These are phyloP conservation scores for Fistularia tabacaria DNA, from an alignment of 2,797 vertebrate genomes.

Conservation along the genomic window DNA sequence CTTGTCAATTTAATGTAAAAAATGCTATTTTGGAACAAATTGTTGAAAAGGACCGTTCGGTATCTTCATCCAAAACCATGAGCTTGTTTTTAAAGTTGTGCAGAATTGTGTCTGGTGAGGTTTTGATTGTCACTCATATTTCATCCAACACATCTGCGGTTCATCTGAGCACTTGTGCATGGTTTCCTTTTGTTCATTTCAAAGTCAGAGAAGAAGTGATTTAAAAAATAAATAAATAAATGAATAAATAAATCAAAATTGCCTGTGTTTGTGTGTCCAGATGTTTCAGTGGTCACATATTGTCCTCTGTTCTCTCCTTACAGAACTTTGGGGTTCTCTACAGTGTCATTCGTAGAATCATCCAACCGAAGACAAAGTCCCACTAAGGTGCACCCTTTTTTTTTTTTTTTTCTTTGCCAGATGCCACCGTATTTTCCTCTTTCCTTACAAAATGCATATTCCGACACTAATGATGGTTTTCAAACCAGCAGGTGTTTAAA, in stretches of 20 bases:
- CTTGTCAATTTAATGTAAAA: no score
- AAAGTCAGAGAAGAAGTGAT: no score
- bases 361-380: conserved; percentile 85
- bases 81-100: no score
- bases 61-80: no score
- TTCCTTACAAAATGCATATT: conserved; percentile 37
- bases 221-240: not conserved
- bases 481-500: conserved; percentile 34
- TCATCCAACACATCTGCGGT: no score
- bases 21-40: no score
- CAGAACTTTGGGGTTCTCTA: conserved; percentile 94
- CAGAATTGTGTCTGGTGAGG: no score
- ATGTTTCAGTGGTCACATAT: not conserved
- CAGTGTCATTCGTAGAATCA: conserved; percentile 83
- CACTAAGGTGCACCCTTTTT: conserved; percentile 66
- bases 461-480: conserved; percentile 37
- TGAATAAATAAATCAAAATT: no score
- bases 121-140: no score
- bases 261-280: not conserved
- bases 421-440: conserved; percentile 27
- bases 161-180: no score
- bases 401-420: not conserved
- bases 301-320: conserved; percentile 13
- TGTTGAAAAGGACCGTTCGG: no score
- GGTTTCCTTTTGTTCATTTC: no score